Base-by-base conservation (phyloP, 2,113 vertebrate genomes). In the Mystacornis crossleyi region DNA sequence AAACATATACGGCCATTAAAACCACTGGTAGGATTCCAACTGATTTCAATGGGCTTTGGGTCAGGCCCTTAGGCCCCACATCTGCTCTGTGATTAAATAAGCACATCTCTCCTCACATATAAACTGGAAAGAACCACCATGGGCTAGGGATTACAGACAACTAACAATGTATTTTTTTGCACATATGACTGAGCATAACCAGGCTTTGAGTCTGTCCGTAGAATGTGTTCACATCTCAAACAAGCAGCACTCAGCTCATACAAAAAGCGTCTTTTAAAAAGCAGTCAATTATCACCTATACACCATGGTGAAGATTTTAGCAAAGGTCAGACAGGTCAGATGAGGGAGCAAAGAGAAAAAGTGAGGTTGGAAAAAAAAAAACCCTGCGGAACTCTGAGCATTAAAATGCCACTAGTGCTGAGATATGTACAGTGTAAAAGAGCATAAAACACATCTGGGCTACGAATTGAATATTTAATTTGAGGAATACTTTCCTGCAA, bases 61-160 rank as follows among this genome's bases (percentile, higher is more conserved):
- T 96, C 92, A 95, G 75, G 47, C 72, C 75, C 82, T 89, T 62
- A 83, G 80, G 89, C 57, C 60, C 69, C 3, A 0, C 81, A 93
- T 94, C 82, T 91, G 85, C 29, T 86, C 82, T 69, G 54, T 57
- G 48, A 81, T 89, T 83, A 94, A 94, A 95, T 53, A 77, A 83
- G 25, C 62, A 55, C 85, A 74, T 60, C 36, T 79, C 65, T 93
- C 81, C 82, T 82, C 88, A 86, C 66, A 60, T 8, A 70, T 20
- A 83, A 93, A 73, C 85, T 71, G 71, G 14, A 67, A 45, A 84
- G 36, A 94, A 85, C 24, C 47, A 81, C 66, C 62, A 72, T 12
- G 45, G 70, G 47, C 54, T 82, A 29, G 58, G 45, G 81, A 88
- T 93, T 93, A 85, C 81, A 90, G 80, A 67, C 0, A 0, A 78